Percentiles rank a stretch among this genome's conserved stretches.
Evolutionary conservation across 2,113 vertebrate species (phyloP).

Genomic region (Furnarius figulus): DNA sequence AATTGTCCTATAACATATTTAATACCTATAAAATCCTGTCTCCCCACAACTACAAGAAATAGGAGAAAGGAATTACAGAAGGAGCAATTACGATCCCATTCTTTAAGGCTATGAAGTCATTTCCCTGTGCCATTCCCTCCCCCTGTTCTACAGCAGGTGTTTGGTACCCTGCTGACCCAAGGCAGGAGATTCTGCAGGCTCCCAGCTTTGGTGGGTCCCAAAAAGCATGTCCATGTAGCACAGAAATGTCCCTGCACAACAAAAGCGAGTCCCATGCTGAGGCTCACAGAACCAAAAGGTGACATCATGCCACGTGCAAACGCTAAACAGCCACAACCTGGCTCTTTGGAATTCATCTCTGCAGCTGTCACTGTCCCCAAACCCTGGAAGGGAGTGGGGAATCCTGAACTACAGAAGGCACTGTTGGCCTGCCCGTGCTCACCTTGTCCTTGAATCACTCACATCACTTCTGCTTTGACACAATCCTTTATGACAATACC

Average conservation of each 20-base stretch:
- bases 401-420: neutral
- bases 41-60: slow-evolving; percentile 10
- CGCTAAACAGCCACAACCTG: neutral
- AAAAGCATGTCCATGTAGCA: neutral
- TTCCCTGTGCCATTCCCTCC: neutral
- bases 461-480: neutral
- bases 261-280: neutral
- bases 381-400: neutral
- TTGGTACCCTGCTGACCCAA: neutral
- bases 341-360: neutral
- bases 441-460: neutral
- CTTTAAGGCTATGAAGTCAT: neutral
- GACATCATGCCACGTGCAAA: neutral
- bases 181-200: neutral
- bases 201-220: neutral
- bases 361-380: neutral
- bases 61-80: slow-evolving; percentile 9
- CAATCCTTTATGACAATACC: neutral
- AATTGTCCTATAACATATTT: slow-evolving; percentile 45
- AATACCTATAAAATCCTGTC: slow-evolving; percentile 46
- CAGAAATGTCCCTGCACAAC: neutral
- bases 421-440: neutral
- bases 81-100: slow-evolving; percentile 27
- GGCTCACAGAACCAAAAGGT: neutral
- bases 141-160: neutral